phyloP scores from a whole-genome alignment of 2,797 vertebrate genomes.

The Hydrocynus forskahlii region DNA sequence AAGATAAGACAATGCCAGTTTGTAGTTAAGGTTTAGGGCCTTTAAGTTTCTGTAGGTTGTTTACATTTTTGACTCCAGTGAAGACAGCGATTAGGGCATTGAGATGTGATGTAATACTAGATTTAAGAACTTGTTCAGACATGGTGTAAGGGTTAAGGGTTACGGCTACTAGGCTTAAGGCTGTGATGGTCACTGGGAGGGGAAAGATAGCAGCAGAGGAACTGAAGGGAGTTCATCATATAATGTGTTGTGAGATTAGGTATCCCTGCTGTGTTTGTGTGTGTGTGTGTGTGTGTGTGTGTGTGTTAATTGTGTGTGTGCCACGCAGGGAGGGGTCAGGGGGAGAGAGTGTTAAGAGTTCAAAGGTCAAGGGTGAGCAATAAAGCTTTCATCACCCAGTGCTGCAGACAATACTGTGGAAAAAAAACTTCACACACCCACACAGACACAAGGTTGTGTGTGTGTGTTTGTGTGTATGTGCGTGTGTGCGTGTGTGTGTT shows the following conservation, averaged over 20 bases:
- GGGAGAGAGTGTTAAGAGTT: conserved; percentile 32
- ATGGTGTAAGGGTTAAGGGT: too few species aligned
- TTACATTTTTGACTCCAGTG: too few species aligned
- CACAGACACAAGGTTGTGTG: too few species aligned
- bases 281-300: not conserved
- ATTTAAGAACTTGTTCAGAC: too few species aligned
- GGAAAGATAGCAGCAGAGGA: not conserved
- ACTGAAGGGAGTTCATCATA: not conserved
- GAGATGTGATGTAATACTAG: too few species aligned
- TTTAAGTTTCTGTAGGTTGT: too few species aligned
- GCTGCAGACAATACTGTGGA: conserved; percentile 1
- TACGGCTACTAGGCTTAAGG: not conserved
- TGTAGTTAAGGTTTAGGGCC: too few species aligned
- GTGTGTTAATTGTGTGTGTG: not conserved
- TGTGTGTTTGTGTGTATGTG: too few species aligned
- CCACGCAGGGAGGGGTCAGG: conserved; percentile 6
- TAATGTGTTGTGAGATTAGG: not conserved
- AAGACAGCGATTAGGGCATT: too few species aligned
- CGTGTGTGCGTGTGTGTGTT: too few species aligned
- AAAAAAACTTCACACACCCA: too few species aligned
- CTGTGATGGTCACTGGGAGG: not conserved
- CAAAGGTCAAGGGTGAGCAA: conserved; percentile 42
- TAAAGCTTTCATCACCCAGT: conserved; percentile 41
- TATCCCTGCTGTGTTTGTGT: not conserved
- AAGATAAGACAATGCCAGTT: too few species aligned